Base-by-base conservation (phyloP, 1,140 invertebrate genomes). In the Drosophila sturtevanti region DNA sequence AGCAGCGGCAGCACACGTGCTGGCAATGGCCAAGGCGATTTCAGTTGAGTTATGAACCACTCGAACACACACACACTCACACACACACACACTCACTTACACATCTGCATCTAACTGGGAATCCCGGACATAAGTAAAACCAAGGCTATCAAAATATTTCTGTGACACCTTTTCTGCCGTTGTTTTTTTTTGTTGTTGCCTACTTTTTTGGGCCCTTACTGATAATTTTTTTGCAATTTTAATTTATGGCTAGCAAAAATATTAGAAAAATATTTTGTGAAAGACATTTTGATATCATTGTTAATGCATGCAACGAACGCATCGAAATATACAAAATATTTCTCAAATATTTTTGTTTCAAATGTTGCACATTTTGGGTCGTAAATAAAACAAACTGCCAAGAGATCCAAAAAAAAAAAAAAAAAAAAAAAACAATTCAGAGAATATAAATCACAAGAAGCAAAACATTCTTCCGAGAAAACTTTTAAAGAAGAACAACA, bases 81-180 rank as follows among this genome's bases (percentile, higher is more conserved):
- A 63, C 64, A 63, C 66, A 44, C 61, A 63, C 60, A 72, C 61
- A 21, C 16, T 68, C 1, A 41, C 66, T 31, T 18, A 24, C n/a
- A 37, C 27, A 34, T 16, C 71, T 67, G 41, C 56, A 51, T 56
- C 72, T 75, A n/a, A 9, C 41, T 56, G 24, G n/a, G 54, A 75
- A 76, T 76, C 72, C 72, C 64, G 24, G 72, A 72, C 68, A 76
- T 76, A 76, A 76, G 72, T 76, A 76, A 76, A 58, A 61, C 62
- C 38, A 73, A 73, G 56, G 65, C 76, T 74, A 79, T 64, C 70
- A 68, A 78, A 69, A 79, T 69, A 79, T 65, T 79, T 79, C 65
- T 56, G 60, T 63, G 55, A 77, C 75, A 77, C 72, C 75, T 76
- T 68, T 48, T 48, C 14, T 48, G 44, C 44, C 11, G 16, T 31